Evolutionary conservation across 92 coral and sea anemone species (phyloP).

Genomic region (Porites divaricata): DNA sequence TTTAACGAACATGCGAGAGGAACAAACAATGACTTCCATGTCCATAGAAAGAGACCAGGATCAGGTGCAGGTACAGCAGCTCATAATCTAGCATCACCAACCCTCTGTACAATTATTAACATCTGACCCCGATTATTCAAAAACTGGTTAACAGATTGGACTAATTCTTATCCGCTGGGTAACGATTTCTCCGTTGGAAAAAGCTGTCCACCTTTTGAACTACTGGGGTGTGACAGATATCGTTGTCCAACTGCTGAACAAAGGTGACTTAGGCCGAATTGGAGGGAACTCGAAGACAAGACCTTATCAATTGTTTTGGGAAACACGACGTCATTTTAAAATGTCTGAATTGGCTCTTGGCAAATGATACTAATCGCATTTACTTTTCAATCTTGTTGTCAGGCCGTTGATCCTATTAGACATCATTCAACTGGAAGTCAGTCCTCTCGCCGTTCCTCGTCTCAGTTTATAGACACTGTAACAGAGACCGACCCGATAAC

Average conservation of each 20-base stretch:
- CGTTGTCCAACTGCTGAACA: too few species aligned
- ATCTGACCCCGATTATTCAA: too few species aligned
- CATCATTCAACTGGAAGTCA: constrained; percentile 76
- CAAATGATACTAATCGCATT: not conserved
- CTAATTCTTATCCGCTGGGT: too few species aligned
- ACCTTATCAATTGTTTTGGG: not conserved
- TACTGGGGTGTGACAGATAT: too few species aligned
- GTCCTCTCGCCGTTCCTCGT: constrained; percentile 46
- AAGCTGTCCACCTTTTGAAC: too few species aligned
- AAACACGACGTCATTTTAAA: not conserved
- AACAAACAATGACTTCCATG: constrained; percentile 73
- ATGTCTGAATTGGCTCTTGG: too few species aligned
- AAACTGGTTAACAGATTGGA: too few species aligned
- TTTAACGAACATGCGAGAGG: constrained; percentile 49
- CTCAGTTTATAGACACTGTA: constrained; percentile 24
- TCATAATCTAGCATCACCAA: too few species aligned
- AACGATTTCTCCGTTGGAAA: too few species aligned
- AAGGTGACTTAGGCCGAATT: too few species aligned
- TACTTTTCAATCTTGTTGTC: not conserved
- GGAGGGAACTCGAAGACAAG: not conserved
- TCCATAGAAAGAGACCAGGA: constrained; percentile 63
- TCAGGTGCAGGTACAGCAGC: constrained; percentile 16
- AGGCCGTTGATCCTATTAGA: constrained; percentile 58
- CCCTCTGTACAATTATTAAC: too few species aligned
- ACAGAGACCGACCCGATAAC: constrained; percentile 25